A percentile compares a stretch with the other conserved stretches of the same genome.
Evolutionary conservation across 2,797 vertebrate genomes (phyloP).

Genomic region (Danio kyathit): DNA sequence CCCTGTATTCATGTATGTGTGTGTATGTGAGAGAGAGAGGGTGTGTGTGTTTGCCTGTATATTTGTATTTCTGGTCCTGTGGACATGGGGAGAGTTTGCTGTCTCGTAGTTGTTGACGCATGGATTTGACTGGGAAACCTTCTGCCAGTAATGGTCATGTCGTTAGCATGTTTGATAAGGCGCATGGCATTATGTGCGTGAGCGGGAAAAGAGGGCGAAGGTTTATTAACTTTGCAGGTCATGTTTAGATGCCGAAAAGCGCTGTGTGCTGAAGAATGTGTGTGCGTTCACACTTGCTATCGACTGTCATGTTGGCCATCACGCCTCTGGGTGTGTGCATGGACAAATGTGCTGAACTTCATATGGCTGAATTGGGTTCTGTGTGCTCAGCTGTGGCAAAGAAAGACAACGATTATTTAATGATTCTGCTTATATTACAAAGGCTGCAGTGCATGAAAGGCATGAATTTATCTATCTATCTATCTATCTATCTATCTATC

Average conservation of each 20-base stretch:
- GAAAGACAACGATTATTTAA: neutral
- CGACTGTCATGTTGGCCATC: neutral
- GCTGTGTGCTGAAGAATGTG: neutral
- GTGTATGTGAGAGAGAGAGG: neutral
- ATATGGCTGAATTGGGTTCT: slow-evolving; percentile 34
- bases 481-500: slow-evolving; percentile 3
- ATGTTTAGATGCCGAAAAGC: neutral
- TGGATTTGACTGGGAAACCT: slow-evolving; percentile 24
- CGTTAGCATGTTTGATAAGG: slow-evolving; percentile 31
- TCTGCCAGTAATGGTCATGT: slow-evolving; percentile 2
- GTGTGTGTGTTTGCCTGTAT: neutral
- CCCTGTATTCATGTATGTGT: slow-evolving; percentile 13
- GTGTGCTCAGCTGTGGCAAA: slow-evolving; percentile 17
- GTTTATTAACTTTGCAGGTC: slow-evolving; percentile 13
- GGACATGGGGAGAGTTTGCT: slow-evolving; percentile 12
- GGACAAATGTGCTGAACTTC: slow-evolving; percentile 21
- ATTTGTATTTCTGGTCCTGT: slow-evolving; percentile 19
- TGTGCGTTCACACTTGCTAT: slow-evolving; percentile 20
- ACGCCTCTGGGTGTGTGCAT: slow-evolving; percentile 27
- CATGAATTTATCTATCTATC: slow-evolving; percentile 14
- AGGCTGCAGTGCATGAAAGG: slow-evolving; percentile 29
- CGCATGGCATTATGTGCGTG: slow-evolving; percentile 28
- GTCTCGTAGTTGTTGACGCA: slow-evolving; percentile 22
- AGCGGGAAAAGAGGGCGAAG: neutral
- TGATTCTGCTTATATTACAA: slow-evolving; percentile 16